phyloP scores from a whole-genome alignment of 1,140 invertebrate genomes.

The Megalopta genalis region DNA sequence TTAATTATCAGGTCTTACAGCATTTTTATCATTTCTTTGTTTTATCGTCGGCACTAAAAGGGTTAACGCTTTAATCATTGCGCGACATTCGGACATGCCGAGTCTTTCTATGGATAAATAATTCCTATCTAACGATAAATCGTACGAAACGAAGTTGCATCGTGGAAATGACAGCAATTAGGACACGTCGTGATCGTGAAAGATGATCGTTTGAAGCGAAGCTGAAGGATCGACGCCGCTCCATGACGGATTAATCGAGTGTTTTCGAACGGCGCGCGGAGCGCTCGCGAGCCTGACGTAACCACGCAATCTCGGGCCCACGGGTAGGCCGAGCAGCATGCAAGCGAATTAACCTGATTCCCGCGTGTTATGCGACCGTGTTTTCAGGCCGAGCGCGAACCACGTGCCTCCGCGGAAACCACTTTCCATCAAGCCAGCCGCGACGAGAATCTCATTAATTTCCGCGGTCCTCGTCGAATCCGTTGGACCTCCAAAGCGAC shows the following conservation, averaged over 20 bases:
- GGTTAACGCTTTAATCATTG: too few species aligned
- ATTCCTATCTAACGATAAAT: too few species aligned
- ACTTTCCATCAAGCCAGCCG: neutral
- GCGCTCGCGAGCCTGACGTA: neutral
- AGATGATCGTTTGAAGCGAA: too few species aligned
- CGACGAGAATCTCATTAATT: neutral
- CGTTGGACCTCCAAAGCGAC: neutral
- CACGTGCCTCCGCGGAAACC: conserved; percentile 7
- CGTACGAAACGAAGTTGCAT: too few species aligned
- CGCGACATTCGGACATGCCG: too few species aligned
- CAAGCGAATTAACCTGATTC: conserved; percentile 13
- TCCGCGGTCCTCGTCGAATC: neutral
- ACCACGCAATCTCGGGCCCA: neutral
- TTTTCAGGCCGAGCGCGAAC: conserved; percentile 1
- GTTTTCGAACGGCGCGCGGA: neutral
- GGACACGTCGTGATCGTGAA: too few species aligned
- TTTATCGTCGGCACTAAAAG: too few species aligned
- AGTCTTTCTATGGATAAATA: too few species aligned
- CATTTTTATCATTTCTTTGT: too few species aligned
- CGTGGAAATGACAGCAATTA: too few species aligned
- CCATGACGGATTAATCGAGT: neutral
- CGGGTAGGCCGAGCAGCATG: neutral
- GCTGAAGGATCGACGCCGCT: too few species aligned
- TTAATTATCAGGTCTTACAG: too few species aligned
- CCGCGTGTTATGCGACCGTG: conserved; percentile 15